Evolutionary conservation across 2,797 vertebrate species (phyloP), one percentile per base, ranked within the genome.

Genomic region (Lithobates pipiens): DNA sequence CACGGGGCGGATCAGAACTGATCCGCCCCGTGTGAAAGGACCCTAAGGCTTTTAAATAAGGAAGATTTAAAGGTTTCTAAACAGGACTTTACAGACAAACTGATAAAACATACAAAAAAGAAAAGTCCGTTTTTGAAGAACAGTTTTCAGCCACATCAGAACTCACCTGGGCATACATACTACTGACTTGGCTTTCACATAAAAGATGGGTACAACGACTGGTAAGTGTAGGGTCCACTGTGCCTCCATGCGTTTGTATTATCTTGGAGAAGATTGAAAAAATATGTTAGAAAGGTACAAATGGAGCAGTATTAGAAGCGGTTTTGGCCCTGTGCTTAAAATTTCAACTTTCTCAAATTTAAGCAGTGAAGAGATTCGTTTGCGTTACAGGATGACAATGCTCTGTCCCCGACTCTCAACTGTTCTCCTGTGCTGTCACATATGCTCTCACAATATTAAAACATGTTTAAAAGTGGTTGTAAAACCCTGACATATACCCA

Each of bases 141-240:
- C 63, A 27, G n/a, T 5, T 67, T 13, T 13, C 2, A 34, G 15
- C 42, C 16, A 80, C 67, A 9, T 54, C 23, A 61, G 18, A 46
- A 80, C 95, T 94, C 90, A 99, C 98, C 98, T 99, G 98, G 21
- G 97, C 93, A 84, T 97, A 99, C 94, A 96, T 95, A 89, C 95
- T 96, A 91, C 98, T 99, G 93, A 98, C 97, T 91, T 99, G 98
- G 90, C 97, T 99, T 93, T 99, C 98, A 90, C 98, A 99, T n/a
- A 99, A 94, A 71, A 99, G 95, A 91, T 99, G 98, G 3, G 98
- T 99, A 89, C 97, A 98, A 27, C 97, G 95, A 90, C 92, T 94
- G 2, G 95, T 98, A 67, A 99, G 90, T 0, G 96, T 93, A 11
- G 96, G 93, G 87, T 99, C 98, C 61, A 99, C 97, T 3, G 95